Conservation (phyloP, 2,888 invertebrate genomes). For the Cephalotes varians region DNA sequence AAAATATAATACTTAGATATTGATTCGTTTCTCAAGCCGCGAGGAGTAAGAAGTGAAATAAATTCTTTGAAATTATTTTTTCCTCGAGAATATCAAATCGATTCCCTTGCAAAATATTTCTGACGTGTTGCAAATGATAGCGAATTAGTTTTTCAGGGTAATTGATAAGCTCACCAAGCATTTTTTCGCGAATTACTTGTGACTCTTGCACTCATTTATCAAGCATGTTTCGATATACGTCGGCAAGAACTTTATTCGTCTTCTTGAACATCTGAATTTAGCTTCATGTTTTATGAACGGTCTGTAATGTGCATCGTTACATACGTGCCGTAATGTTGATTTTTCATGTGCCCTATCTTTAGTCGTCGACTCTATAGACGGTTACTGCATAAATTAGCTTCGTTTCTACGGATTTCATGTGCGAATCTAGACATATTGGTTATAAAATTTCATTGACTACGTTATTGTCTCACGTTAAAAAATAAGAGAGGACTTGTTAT, state of each 20-base stretch:
- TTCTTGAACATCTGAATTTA: neutral
- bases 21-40: neutral
- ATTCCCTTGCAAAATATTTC: neutral
- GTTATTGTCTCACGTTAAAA: neutral
- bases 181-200: neutral
- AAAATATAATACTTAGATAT: neutral
- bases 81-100: neutral
- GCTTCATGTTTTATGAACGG: neutral
- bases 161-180: no score
- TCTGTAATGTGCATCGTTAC: conserved; percentile 16
- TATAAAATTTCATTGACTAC: neutral
- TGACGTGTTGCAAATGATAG: neutral
- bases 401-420: neutral
- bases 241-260: neutral
- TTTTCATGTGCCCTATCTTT: conserved; percentile 34
- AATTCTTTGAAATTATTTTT: neutral
- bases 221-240: neutral
- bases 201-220: neutral
- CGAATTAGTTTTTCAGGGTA: no score
- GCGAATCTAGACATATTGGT: neutral
- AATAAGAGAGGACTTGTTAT: neutral
- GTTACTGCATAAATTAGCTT: conserved; percentile 33
- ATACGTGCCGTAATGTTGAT: conserved; percentile 19
- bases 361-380: conserved; percentile 7
- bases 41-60: neutral